Conservation (phyloP, 2,888 invertebrate species). For the Platycnemis pennipes region DNA sequence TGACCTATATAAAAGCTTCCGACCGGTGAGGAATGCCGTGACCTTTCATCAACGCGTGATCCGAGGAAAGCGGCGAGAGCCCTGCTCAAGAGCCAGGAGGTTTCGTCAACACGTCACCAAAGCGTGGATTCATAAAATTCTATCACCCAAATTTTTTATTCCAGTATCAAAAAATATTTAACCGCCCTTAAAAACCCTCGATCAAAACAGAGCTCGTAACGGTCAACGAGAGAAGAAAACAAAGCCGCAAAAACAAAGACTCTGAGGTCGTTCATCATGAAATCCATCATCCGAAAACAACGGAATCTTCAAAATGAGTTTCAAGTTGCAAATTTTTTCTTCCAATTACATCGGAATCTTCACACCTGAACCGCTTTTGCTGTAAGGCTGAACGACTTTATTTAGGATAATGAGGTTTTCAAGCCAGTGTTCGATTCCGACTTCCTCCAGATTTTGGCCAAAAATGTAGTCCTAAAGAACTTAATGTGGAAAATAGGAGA, state of each 20-base stretch:
- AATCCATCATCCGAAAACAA: neutral
- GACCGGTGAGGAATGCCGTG: neutral
- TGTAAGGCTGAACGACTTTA: too few relatives aligned
- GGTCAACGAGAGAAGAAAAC: neutral
- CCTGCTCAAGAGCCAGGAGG: neutral
- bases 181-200: neutral
- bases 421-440: too few relatives aligned
- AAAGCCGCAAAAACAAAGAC: neutral
- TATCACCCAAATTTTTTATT: neutral
- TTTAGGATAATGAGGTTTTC: too few relatives aligned
- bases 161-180: neutral
- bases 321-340: neutral
- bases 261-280: neutral
- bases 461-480: too few relatives aligned
- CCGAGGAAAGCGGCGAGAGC: neutral
- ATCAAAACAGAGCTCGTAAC: neutral
- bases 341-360: neutral
- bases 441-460: too few relatives aligned
- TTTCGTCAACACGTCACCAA: neutral
- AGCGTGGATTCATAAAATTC: neutral
- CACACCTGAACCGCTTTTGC: too few relatives aligned
- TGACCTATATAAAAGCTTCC: conserved; percentile 16
- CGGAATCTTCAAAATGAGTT: neutral
- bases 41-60: neutral
- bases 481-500: too few relatives aligned